Evolutionary conservation across 53 echinoderm and acorn worm species (phyloP).

Genomic region (Antedon mediterranea): DNA sequence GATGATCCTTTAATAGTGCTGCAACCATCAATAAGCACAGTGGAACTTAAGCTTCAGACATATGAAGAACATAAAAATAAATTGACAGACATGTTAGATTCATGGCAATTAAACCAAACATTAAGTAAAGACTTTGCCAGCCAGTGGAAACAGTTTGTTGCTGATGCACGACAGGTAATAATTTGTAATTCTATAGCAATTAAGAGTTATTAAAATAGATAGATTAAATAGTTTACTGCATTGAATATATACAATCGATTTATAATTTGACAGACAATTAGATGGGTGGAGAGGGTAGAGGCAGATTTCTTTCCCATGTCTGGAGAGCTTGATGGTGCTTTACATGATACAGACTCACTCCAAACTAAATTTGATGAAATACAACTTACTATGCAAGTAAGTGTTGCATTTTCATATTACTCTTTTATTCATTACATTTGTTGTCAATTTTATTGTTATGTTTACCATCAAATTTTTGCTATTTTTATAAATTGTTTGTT

Average conservation of each 20-base stretch:
- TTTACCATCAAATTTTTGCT: no score
- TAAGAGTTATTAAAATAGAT: no score
- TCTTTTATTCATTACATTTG: no score
- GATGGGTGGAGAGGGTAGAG: constrained; percentile 44
- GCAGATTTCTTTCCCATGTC: constrained; percentile 50
- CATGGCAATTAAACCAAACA: constrained; percentile 38
- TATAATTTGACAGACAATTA: constrained; percentile 17
- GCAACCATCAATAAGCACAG: constrained; percentile 43
- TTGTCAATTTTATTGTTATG: no score
- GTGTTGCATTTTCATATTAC: not conserved
- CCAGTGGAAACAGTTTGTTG: constrained; percentile 88
- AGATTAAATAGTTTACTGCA: no score
- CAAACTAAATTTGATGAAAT: constrained; percentile 37
- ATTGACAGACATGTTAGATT: constrained; percentile 67
- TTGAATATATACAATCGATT: no score
- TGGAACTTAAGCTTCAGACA: constrained; percentile 48
- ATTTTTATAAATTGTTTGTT: no score
- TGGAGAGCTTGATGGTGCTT: constrained; percentile 35
- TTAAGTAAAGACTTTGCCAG: constrained; percentile 57
- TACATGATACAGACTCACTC: constrained; percentile 31
- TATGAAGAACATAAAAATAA: constrained; percentile 52
- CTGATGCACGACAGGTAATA: constrained; percentile 78
- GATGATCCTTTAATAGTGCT: constrained; percentile 62
- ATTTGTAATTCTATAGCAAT: no score
- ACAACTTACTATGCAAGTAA: constrained; percentile 56